Evolutionary conservation across 1,140 invertebrate genomes (phyloP).

Genomic region (Neelides sp.): DNA sequence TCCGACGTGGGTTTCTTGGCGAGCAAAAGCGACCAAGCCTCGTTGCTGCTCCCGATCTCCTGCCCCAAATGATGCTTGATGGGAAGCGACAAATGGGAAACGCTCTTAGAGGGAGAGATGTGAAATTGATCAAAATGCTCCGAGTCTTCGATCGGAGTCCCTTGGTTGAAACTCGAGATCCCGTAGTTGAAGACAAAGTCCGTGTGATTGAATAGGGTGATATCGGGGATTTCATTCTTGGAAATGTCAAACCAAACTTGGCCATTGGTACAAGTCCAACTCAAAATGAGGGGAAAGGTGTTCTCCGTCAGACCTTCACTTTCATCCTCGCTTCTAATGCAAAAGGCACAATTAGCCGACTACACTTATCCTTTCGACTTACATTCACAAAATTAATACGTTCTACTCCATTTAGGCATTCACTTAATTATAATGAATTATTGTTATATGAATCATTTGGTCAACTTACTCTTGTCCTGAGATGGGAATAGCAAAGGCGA

Average conservation of each 20-base stretch:
- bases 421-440: neutral
- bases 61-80: neutral
- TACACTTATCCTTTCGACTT: neutral
- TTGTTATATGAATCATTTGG: neutral
- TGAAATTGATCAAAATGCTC: constrained; percentile 25
- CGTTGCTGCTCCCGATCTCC: constrained; percentile 35
- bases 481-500: constrained; percentile 20
- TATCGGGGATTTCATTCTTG: constrained; percentile 14
- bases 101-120: constrained; percentile 4
- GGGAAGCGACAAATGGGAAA: neutral
- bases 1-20: constrained; percentile 44
- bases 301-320: too few species aligned
- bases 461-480: neutral
- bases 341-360: neutral
- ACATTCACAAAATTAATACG: neutral
- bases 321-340: neutral
- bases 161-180: neutral
- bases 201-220: constrained; percentile 15
- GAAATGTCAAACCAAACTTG: constrained; percentile 29
- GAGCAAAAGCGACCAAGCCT: constrained; percentile 48
- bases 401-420: neutral
- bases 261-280: constrained; percentile 23
- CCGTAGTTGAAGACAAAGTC: constrained; percentile 12
- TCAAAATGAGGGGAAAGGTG: constrained; percentile 16
- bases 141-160: constrained; percentile 6